Evolutionary conservation across 2,797 vertebrate species (phyloP), one percentile per base, ranked within the genome.

Genomic region (Emys orbicularis): DNA sequence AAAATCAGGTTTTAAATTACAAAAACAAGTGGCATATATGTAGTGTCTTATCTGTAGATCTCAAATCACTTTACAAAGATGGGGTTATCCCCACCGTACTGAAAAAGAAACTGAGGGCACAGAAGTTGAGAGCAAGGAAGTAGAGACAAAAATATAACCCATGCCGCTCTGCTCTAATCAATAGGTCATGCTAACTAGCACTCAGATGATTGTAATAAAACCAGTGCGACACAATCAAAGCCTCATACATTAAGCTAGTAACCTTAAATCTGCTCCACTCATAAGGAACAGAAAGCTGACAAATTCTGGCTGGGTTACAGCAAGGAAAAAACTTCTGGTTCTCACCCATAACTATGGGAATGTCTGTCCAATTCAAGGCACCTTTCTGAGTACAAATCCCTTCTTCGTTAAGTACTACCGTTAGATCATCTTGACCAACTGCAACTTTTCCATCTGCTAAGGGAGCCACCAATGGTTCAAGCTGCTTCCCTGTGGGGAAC

Each of bases 301-400:
- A 18, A 79, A 96, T 25, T 21, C 31, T 72, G 68, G 68, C 12
- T 72, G 21, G 37, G 21, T 37, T 41, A 72, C n/a, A 79, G n/a
- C n/a, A 31, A 76, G 34, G n/a, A 72, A 49, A 2, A 77, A 68
- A 11, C 54, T 68, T 74, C 11, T 77, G 47, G 44, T 91, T 93
- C 98, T 98, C 97, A 99, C 99, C 99, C 99, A 99, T 99, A 50
- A 99, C 99, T 96, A 99, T 99, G 19, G 99, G 99, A 96, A 99
- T 99, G 98, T 99, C 99, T 2, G 99, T 99, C 99, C 99, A 99
- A 96, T 99, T 99, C 94, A 99, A 99, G 92, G 99, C 99, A 95
- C 99, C 99, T 91, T 99, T 99, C 98, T 99, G 99, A n/a, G 99
- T 99, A 97, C 99, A 99, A 90, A 98, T 94, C 1, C 99, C 99